Percentiles rank a stretch among this genome's conserved stretches.
phyloP scores from a whole-genome alignment of 2,797 vertebrate species.

The Selene dorsalis region DNA sequence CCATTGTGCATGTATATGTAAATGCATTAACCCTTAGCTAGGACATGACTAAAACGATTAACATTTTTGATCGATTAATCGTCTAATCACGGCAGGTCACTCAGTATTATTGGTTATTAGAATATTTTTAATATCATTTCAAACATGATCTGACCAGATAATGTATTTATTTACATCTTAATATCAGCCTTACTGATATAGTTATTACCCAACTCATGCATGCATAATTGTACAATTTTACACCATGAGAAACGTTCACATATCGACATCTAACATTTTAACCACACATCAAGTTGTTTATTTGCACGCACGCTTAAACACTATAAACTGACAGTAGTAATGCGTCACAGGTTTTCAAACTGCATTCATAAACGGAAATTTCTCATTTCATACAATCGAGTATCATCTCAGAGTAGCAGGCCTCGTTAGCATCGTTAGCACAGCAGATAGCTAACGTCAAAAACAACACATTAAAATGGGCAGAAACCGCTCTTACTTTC shows the following conservation, averaged over 20 bases:
- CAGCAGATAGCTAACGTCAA: slow-evolving; percentile 56
- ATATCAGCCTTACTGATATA: background rate
- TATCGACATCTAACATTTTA: rapidly evolving
- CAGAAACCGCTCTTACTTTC: slow-evolving; percentile 89
- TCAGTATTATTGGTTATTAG: background rate
- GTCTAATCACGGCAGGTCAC: background rate
- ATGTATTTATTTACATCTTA: background rate
- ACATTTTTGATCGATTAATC: background rate
- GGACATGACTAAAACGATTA: background rate
- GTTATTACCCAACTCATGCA: background rate
- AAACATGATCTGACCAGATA: too few relatives aligned
- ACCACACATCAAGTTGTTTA: background rate
- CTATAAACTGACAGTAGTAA: rapidly evolving
- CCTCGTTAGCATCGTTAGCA: slow-evolving; percentile 60
- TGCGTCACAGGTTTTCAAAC: background rate
- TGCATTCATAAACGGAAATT: background rate
- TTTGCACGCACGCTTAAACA: background rate
- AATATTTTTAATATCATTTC: background rate
- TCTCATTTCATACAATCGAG: background rate
- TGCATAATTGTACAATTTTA: background rate
- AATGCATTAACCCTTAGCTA: background rate
- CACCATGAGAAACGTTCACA: background rate
- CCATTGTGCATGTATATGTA: background rate
- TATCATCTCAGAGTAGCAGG: slow-evolving; percentile 60
- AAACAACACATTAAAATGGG: slow-evolving; percentile 33